phyloP scores from a whole-genome alignment of 1,140 invertebrate species.

The Neodiprion pinetum region DNA sequence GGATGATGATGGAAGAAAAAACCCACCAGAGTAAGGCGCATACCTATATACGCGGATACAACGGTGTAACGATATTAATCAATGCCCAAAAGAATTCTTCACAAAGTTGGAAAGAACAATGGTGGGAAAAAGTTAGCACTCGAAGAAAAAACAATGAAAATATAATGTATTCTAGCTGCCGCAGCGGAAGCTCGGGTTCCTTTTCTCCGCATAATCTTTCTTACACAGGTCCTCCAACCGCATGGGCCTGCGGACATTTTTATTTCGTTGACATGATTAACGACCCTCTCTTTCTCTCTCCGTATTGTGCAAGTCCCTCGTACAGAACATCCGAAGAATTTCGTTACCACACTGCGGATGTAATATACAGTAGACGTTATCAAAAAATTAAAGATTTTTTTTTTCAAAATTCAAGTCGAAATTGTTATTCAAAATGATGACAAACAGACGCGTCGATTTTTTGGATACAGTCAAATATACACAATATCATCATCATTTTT shows the following conservation, averaged over 20 bases:
- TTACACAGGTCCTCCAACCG: constrained; percentile 17
- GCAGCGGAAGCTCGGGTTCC: constrained; percentile 18
- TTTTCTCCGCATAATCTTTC: constrained; percentile 47
- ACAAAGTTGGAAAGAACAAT: not conserved
- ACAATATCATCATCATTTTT: no score
- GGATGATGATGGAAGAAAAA: not conserved
- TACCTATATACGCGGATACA: not conserved
- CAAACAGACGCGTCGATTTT: no score
- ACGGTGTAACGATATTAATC: not conserved
- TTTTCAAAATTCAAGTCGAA: no score
- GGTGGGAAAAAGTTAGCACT: not conserved
- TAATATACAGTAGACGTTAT: no score
- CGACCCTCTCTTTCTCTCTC: constrained; percentile 25
- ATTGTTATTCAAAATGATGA: no score
- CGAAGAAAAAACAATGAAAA: constrained; percentile 37
- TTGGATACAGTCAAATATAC: no score
- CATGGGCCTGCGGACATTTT: constrained; percentile 31
- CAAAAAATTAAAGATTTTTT: no score
- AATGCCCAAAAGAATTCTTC: not conserved
- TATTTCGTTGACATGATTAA: constrained; percentile 50
- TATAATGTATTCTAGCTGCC: constrained; percentile 37
- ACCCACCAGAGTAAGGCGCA: no score
- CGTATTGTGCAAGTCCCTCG: not conserved
- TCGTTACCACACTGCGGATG: not conserved
- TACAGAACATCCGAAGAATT: not conserved